Conservation (phyloP, 2,888 invertebrate species). For the Idaea dimidiata region DNA sequence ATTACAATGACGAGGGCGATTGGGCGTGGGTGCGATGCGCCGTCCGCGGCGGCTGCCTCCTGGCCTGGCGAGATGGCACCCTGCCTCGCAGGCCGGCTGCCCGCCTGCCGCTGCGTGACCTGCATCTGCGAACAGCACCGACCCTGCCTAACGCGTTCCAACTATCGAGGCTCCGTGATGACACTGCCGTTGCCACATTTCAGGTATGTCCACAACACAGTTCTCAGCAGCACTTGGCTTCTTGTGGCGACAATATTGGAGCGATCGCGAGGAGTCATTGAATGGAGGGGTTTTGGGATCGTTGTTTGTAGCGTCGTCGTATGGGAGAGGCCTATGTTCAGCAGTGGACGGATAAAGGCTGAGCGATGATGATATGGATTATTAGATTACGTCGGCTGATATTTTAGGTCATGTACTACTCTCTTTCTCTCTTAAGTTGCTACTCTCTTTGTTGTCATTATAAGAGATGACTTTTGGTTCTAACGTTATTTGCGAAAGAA, state of each 20-base stretch:
- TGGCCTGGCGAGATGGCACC: constrained; percentile 74
- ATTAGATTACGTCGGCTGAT: no score
- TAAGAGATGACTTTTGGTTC: not conserved
- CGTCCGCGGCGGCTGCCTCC: constrained; percentile 64
- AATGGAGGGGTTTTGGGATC: no score
- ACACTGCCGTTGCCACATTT: constrained; percentile 74
- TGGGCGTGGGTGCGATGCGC: constrained; percentile 75
- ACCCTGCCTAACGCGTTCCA: constrained; percentile 70
- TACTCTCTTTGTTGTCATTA: no score
- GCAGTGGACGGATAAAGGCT: no score
- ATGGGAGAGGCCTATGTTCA: no score
- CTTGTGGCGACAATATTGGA: no score
- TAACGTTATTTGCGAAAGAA: not conserved
- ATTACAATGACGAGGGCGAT: constrained; percentile 63
- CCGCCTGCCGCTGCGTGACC: constrained; percentile 62
- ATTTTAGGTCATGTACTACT: no score
- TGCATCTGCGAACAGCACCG: constrained; percentile 63
- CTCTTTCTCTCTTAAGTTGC: no score
- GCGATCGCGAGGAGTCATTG: no score
- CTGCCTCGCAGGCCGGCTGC: constrained; percentile 68
- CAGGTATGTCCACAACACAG: constrained; percentile 48
- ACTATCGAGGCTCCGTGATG: constrained; percentile 69
- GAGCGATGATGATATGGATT: no score
- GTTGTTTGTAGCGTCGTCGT: no score
- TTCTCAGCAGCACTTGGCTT: not conserved